These are phyloP conservation scores for Aphaenogaster ashmeadi DNA, from an alignment of 1,140 invertebrate species.

Conservation along the genomic window DNA sequence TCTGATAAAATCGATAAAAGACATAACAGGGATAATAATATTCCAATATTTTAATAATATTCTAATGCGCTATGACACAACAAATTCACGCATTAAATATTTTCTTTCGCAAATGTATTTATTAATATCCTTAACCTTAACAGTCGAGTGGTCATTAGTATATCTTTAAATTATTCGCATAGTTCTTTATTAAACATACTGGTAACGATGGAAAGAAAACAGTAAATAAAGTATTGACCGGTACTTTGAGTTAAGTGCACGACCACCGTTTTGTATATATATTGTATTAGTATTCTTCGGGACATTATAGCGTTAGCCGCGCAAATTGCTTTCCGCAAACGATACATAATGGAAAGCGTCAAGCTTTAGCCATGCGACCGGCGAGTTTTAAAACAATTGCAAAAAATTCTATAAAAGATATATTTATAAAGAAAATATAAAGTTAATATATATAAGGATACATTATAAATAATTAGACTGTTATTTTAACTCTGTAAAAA, in stretches of 20 bases:
- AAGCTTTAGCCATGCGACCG: neutral
- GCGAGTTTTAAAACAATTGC: constrained; percentile 34
- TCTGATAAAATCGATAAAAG: neutral
- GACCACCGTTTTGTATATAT: constrained; percentile 5
- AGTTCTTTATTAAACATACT: neutral
- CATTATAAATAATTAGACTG: neutral
- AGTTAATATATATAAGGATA: neutral
- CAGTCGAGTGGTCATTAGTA: neutral
- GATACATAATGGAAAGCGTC: constrained; percentile 49
- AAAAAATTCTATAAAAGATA: constrained; percentile 18
- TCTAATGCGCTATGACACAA: neutral
- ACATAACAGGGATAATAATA: neutral
- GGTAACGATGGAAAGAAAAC: neutral
- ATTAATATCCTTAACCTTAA: too few species aligned
- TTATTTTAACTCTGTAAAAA: constrained; percentile 1
- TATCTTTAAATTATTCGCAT: neutral
- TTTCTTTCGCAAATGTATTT: too few species aligned
- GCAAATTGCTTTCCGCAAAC: constrained; percentile 41
- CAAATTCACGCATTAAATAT: neutral
- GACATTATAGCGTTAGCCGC: constrained; percentile 31
- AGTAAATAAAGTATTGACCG: constrained; percentile 19
- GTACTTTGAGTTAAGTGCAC: constrained; percentile 21
- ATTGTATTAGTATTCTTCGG: constrained; percentile 11
- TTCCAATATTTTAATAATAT: too few species aligned
- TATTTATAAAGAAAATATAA: neutral